phyloP scores from a whole-genome alignment of 2,888 invertebrate species.

The Carcina quercana region DNA sequence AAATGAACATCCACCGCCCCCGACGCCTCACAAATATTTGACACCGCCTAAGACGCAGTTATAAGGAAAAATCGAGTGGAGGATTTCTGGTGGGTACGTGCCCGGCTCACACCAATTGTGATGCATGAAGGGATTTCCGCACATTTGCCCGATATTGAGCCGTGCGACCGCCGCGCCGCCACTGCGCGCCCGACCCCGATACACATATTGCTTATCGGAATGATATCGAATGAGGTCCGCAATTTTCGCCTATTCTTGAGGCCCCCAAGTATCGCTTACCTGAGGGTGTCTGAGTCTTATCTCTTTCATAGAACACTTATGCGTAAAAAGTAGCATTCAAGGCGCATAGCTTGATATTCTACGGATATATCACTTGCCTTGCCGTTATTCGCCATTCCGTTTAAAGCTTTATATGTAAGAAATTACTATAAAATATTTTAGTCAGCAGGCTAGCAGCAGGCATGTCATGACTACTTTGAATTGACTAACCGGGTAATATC shows the following conservation, averaged over 20 bases:
- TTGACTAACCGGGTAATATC: conserved; percentile 4
- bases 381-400: too few species aligned
- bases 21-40: conserved; percentile 52
- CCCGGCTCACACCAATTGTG: conserved; percentile 53
- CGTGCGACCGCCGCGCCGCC: conserved; percentile 36
- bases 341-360: too few species aligned
- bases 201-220: conserved; percentile 57
- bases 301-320: conserved; percentile 33
- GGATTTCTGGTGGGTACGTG: conserved; percentile 54
- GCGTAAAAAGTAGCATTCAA: conserved; percentile 21
- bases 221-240: conserved; percentile 52
- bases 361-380: too few species aligned
- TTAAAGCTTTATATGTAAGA: too few species aligned
- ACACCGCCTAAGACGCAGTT: conserved; percentile 51
- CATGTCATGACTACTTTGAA: too few species aligned
- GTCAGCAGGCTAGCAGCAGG: too few species aligned
- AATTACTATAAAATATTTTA: too few species aligned
- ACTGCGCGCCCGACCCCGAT: conserved; percentile 28
- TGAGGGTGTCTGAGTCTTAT: conserved; percentile 33
- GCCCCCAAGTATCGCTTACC: conserved; percentile 38
- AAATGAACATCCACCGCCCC: conserved; percentile 49
- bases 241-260: conserved; percentile 44
- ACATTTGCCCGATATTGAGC: conserved; percentile 49
- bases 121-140: conserved; percentile 59
- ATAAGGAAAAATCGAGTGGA: conserved; percentile 57